Evolutionary conservation across 2,888 invertebrate genomes (phyloP), one percentile per base, ranked within the genome.

Genomic region (Anoncus sp.): DNA sequence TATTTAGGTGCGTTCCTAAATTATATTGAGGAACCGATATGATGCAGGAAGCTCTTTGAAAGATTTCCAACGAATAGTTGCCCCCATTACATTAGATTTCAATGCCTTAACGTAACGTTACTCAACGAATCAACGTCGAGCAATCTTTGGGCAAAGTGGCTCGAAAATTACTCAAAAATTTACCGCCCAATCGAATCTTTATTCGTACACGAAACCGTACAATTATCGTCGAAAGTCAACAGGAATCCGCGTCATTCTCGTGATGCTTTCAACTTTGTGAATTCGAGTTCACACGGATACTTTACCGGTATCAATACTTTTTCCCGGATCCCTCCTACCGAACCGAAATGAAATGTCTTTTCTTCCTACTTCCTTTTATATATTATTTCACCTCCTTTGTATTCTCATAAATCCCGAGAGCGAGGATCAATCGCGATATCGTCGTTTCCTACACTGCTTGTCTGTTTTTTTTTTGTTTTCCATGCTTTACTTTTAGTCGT

Each of bases 401-500:
- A 45, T 27, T 38, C 38, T 20, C 18, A 53, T 9, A 43, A 72
- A 67, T 73, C 62, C 66, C 73, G 20, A 35, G 55, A 62, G 66
- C 67, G 63, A 49, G 45, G 57, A 69, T 73, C 69, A 77, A 77
- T 77, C 70, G 67, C 16, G 53, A 65, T 70, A 31, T 67, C 73
- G 65, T 69, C 51, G 45, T 59, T 70, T 70, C 59, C 57, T 62
- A 14, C n/a, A n/a, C 53, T 40, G 49, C 57, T 55, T 40, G 38
- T 51, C 57, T 51, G 27, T 62, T 31, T 35, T 35, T 20, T 67
- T 47, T 38, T 38, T 47, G 38, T 59, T 66, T 20, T 57, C 24
- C 22, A 12, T 45, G 10, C 14, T 63, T 22, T 18, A 57, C 60
- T 51, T 65, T 67, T 40, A 65, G 57, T 49, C 63, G 38, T 72